Evolutionary conservation across 2,888 invertebrate species (phyloP), one percentile per base, ranked within the genome.

Genomic region (Glyphotaelius pellucidus): DNA sequence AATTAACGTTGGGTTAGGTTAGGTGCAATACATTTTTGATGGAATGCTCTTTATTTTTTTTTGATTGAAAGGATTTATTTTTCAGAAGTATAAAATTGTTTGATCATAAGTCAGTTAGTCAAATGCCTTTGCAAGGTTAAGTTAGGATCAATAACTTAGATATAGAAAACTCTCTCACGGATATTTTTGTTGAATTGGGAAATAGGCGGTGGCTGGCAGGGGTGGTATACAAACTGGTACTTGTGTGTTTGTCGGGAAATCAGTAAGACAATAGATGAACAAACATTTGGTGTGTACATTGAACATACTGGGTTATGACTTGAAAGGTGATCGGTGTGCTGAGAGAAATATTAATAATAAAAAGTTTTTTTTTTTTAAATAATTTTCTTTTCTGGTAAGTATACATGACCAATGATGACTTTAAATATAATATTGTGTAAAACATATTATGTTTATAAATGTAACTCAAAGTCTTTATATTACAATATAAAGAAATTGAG

Each of bases 211-310:
- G 35, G 38, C 35, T 35, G 35, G 38, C 35, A 83, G 31, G 81
- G 81, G 15, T 9, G 32, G 81, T 25, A 7, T 25, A 67, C n/a
- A 67, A 25, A 67, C 67, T 67, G 25, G 67, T 67, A n/a, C 25
- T 67, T 67, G 32, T 35, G 42, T 92, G 91, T 92, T 92, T 92
- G 87, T 89, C 89, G 91, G 91, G 90, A 92, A 92, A 92, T 92
- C 91, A 86, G 90, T 88, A 92, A 92, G 91, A 91, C 92, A 92
- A 90, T 90, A 84, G 88, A 91, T 90, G 90, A 90, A 87, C 89
- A 92, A 92, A 92, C 90, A 89, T 80, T 30, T 67, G 30, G 30
- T 86, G 86, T 86, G 47, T 86, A 86, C 47, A 86, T 42, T 67
- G 67, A 67, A 67, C 67, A 67, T n/a, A 67, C 67, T 67, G 83